Evolutionary conservation across 2,888 invertebrate species (phyloP).

Genomic region (Cabera pusaria): DNA sequence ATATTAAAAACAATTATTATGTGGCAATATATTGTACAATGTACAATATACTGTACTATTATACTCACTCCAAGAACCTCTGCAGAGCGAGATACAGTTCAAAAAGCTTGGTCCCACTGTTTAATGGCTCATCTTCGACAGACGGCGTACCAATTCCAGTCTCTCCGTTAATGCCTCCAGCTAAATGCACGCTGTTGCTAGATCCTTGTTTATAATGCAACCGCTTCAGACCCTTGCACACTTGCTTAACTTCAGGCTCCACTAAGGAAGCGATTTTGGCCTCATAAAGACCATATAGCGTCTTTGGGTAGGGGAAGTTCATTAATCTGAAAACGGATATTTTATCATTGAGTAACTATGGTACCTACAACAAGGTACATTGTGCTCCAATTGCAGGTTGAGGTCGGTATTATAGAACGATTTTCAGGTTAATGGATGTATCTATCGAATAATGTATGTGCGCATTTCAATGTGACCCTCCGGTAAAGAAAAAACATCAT

Average conservation of each 20-base stretch:
- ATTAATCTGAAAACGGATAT: constrained; percentile 86
- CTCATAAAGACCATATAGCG: constrained; percentile 89
- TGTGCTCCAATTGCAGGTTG: too few relatives aligned
- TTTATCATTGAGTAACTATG: too few relatives aligned
- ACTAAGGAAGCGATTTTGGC: constrained; percentile 87
- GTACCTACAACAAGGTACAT: too few relatives aligned
- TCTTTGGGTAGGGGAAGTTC: constrained; percentile 88
- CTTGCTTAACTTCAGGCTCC: constrained; percentile 87
- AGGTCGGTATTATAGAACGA: too few relatives aligned
- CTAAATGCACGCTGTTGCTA: constrained; percentile 64
- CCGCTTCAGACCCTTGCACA: constrained; percentile 89
- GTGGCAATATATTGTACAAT: too few relatives aligned
- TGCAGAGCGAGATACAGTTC: constrained; percentile 96
- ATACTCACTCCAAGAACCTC: constrained; percentile 89
- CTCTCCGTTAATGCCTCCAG: constrained; percentile 80
- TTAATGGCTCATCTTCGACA: constrained; percentile 85
- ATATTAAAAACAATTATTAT: too few relatives aligned
- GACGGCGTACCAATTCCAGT: constrained; percentile 70
- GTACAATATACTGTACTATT: not conserved
- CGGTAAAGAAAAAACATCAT: too few relatives aligned
- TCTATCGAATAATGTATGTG: too few relatives aligned
- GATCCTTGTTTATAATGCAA: constrained; percentile 79
- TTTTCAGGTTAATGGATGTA: too few relatives aligned
- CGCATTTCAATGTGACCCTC: too few relatives aligned
- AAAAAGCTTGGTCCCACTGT: constrained; percentile 94